Evolutionary conservation across 2,113 vertebrate species (phyloP).

Genomic region (Planiliza haematocheilus): DNA sequence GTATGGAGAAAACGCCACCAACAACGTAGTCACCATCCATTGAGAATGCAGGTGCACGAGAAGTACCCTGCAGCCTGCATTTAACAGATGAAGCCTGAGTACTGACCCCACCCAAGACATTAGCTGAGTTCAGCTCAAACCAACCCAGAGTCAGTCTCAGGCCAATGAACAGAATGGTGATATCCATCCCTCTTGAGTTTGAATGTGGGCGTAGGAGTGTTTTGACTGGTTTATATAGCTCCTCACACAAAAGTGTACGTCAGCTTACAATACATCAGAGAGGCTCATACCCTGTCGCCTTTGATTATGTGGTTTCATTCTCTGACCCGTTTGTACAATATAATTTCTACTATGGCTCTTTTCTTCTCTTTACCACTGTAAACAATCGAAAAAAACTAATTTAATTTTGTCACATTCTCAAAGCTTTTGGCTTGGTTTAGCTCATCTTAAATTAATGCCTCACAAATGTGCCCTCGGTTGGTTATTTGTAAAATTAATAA

Average conservation of each 20-base stretch:
- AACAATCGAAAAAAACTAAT: no score
- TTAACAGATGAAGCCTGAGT: constrained; percentile 27
- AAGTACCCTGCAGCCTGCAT: constrained; percentile 62
- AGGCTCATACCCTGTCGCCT: neutral
- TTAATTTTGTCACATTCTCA: no score
- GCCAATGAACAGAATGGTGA: constrained; percentile 4
- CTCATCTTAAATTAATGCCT: no score
- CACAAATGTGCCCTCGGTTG: no score
- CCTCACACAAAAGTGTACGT: constrained; percentile 12
- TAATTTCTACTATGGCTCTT: neutral
- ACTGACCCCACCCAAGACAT: neutral
- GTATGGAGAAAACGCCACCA: constrained; percentile 77
- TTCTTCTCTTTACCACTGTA: no score
- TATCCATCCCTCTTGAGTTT: constrained; percentile 6
- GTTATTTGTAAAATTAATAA: no score
- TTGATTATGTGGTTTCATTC: neutral
- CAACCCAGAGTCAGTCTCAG: constrained; percentile 12
- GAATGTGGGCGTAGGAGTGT: neutral
- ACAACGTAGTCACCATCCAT: constrained; percentile 76
- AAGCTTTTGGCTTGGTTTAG: no score
- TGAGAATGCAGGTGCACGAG: constrained; percentile 59
- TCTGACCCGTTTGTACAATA: neutral
- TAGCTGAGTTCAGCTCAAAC: constrained; percentile 5
- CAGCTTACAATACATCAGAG: neutral
- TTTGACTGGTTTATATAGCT: constrained; percentile 30